Conservation (phyloP, 1,140 invertebrate genomes). For the Bombus confusus region DNA sequence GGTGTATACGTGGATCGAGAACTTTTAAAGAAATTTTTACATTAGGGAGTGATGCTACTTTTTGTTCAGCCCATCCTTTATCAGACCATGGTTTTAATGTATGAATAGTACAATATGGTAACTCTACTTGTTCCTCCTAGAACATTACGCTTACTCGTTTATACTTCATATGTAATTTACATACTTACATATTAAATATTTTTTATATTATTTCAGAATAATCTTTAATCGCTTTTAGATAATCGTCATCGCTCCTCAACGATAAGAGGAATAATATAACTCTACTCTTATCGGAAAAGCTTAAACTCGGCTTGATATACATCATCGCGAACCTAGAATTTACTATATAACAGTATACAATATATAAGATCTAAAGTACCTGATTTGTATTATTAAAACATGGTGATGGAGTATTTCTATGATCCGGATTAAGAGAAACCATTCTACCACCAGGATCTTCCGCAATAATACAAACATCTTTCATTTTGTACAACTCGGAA, state of each 20-base stretch:
- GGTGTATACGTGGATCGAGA: constrained; percentile 86
- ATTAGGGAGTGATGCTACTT: constrained; percentile 87
- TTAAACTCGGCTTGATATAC: constrained; percentile 72
- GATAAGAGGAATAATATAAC: constrained; percentile 70
- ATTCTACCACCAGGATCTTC: constrained; percentile 89
- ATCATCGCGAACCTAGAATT: constrained; percentile 56
- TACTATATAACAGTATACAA: not conserved
- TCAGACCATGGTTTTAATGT: constrained; percentile 82
- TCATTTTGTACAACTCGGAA: constrained; percentile 91
- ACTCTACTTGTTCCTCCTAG: constrained; percentile 82
- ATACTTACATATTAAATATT: not conserved
- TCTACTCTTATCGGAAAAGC: constrained; percentile 71
- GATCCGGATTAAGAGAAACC: constrained; percentile 85
- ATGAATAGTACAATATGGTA: constrained; percentile 86
- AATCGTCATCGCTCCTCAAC: constrained; percentile 73
- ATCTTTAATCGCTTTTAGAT: constrained; percentile 71
- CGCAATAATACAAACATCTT: constrained; percentile 89
- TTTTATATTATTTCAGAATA: constrained; percentile 36
- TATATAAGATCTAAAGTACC: constrained; percentile 65
- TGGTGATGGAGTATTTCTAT: constrained; percentile 84
- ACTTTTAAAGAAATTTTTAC: constrained; percentile 87
- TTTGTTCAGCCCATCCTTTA: constrained; percentile 90
- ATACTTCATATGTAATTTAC: not conserved
- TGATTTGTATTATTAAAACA: constrained; percentile 77
- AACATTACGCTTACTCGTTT: constrained; percentile 53